phyloP scores from a whole-genome alignment of 1,140 invertebrate genomes.

The Dryas iulia region DNA sequence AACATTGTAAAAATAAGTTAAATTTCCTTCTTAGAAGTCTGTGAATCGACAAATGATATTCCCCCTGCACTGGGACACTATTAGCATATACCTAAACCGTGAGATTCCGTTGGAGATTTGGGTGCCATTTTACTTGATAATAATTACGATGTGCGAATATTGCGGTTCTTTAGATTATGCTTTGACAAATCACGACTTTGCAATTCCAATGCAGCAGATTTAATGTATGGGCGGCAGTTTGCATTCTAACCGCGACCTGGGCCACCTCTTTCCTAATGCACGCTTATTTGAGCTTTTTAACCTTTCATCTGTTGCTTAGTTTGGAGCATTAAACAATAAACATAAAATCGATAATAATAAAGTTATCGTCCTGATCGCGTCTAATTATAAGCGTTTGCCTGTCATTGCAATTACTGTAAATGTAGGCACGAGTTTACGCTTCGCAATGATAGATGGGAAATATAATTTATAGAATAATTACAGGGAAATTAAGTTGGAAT shows the following conservation, averaged over 20 bases:
- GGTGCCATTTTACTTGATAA: constrained; percentile 76
- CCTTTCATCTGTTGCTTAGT: constrained; percentile 74
- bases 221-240: constrained; percentile 80
- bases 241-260: constrained; percentile 77
- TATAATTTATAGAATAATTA: constrained; percentile 17
- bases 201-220: constrained; percentile 79
- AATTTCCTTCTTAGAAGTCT: too few species aligned
- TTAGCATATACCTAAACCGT: constrained; percentile 45
- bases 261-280: constrained; percentile 80
- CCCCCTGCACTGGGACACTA: constrained; percentile 20
- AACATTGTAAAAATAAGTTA: not conserved
- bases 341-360: constrained; percentile 53
- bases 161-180: constrained; percentile 78
- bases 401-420: constrained; percentile 15
- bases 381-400: constrained; percentile 41
- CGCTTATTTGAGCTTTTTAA: constrained; percentile 80
- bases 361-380: constrained; percentile 60
- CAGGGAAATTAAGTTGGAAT: constrained; percentile 24
- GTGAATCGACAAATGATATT: constrained; percentile 7
- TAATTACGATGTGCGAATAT: constrained; percentile 80
- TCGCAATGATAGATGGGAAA: not conserved
- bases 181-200: constrained; percentile 80
- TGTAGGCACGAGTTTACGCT: not conserved
- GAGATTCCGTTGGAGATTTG: constrained; percentile 68
- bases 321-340: constrained; percentile 75